phyloP scores from a whole-genome alignment of 2,888 invertebrate genomes.

The Mythimna impura region DNA sequence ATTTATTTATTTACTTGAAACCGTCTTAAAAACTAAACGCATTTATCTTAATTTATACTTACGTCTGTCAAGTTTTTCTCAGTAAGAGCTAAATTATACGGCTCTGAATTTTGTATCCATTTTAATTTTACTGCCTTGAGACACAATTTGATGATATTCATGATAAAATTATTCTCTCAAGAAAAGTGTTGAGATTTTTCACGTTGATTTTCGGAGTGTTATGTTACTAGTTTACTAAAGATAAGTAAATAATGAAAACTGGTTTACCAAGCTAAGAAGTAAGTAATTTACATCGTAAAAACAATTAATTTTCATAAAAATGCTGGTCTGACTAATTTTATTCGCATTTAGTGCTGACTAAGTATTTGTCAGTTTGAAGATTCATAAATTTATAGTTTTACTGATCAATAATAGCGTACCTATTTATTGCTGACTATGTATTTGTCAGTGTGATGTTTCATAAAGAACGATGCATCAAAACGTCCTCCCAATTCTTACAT shows the following conservation, averaged over 20 bases:
- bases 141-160: constrained; percentile 47
- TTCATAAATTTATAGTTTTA: no score
- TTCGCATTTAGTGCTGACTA: no score
- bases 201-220: neutral
- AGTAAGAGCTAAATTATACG: constrained; percentile 31
- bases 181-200: constrained; percentile 27
- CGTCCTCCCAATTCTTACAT: no score
- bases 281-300: neutral
- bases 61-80: constrained; percentile 12
- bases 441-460: no score
- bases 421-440: no score
- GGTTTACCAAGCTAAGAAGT: neutral
- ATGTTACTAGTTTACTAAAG: neutral
- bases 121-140: constrained; percentile 38
- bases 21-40: constrained; percentile 13
- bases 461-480: no score
- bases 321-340: neutral
- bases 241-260: neutral
- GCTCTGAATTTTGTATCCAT: constrained; percentile 24
- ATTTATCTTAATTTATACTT: constrained; percentile 42
- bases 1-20: constrained; percentile 20
- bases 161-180: constrained; percentile 26
- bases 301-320: neutral
- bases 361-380: no score
- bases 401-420: neutral